phyloP scores from a whole-genome alignment of 2,797 vertebrate genomes.

The Gorsachius magnificus region DNA sequence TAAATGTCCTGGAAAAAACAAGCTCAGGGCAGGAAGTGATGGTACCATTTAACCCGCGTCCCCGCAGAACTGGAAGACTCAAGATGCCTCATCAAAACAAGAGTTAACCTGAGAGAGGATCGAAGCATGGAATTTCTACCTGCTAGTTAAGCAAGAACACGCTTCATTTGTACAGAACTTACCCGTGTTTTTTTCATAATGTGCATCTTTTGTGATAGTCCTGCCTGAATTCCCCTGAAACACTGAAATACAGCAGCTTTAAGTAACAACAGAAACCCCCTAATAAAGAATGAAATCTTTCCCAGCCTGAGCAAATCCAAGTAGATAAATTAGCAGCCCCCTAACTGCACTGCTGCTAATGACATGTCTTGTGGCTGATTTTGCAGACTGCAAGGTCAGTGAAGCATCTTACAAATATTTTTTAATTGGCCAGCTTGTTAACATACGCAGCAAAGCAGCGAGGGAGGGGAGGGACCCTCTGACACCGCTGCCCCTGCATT shows the following conservation, averaged over 20 bases:
- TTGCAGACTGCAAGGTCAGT: slow-evolving; percentile 7
- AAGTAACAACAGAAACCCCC: not conserved
- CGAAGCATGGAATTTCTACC: accelerated
- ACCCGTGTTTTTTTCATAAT: not conserved
- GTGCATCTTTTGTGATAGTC: not conserved
- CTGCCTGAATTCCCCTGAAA: not conserved
- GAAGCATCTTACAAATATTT: slow-evolving; percentile 54
- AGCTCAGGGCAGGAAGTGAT: not conserved
- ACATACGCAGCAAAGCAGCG: not conserved
- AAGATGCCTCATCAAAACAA: not conserved
- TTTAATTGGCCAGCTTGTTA: slow-evolving; percentile 64
- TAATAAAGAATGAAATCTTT: not conserved
- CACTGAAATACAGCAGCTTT: not conserved
- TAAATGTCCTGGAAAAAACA: not conserved
- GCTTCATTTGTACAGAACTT: not conserved
- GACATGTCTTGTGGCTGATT: slow-evolving; percentile 1
- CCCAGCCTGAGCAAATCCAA: not conserved
- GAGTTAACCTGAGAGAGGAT: not conserved
- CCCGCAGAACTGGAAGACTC: not conserved
- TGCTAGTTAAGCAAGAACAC: not conserved
- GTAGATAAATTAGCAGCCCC: slow-evolving; percentile 37
- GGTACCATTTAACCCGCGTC: not conserved
- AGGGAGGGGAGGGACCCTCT: slow-evolving; percentile 9
- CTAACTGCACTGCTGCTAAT: slow-evolving; percentile 2
- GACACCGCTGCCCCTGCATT: slow-evolving; percentile 4